Conservation (phyloP, 1,140 invertebrate species). For the Coboldia fuscipes region DNA sequence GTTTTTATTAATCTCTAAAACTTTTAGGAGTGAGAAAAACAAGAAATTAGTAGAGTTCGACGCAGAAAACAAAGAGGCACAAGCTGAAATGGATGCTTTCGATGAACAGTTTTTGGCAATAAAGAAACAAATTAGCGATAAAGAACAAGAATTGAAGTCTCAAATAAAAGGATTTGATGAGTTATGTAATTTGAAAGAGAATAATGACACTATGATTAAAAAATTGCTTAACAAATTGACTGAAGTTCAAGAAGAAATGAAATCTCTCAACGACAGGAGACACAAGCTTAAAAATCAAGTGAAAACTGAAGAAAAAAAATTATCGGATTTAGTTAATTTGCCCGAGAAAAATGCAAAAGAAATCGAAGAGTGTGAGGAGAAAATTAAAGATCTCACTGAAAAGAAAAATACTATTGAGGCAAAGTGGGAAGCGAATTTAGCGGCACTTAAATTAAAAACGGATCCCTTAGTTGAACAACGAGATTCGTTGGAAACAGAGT, state of each 20-base stretch:
- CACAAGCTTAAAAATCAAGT: constrained; percentile 39
- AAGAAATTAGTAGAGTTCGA: constrained; percentile 25
- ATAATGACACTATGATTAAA: constrained; percentile 24
- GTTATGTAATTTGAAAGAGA: constrained; percentile 32
- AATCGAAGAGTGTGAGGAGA: constrained; percentile 43
- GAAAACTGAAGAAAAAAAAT: constrained; percentile 35
- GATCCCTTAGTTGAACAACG: constrained; percentile 40
- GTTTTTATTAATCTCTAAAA: neutral
- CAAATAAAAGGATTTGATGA: constrained; percentile 31
- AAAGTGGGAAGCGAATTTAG: constrained; percentile 31
- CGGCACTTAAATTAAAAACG: constrained; percentile 29
- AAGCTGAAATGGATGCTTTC: constrained; percentile 29
- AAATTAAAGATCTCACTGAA: constrained; percentile 27
- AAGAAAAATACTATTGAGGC: constrained; percentile 32
- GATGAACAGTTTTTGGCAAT: constrained; percentile 28
- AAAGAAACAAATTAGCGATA: constrained; percentile 28
- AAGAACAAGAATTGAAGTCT: constrained; percentile 27
- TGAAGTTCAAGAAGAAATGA: constrained; percentile 34
- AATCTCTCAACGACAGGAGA: constrained; percentile 35
- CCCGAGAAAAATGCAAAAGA: constrained; percentile 48
- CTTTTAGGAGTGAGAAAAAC: constrained; percentile 23
- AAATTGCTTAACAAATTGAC: constrained; percentile 32
- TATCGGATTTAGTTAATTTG: constrained; percentile 34
- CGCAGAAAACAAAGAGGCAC: constrained; percentile 25
- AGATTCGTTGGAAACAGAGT: constrained; percentile 35